Evolutionary conservation across 2,113 vertebrate genomes (phyloP).

Genomic region (Nesoenas mayeri): DNA sequence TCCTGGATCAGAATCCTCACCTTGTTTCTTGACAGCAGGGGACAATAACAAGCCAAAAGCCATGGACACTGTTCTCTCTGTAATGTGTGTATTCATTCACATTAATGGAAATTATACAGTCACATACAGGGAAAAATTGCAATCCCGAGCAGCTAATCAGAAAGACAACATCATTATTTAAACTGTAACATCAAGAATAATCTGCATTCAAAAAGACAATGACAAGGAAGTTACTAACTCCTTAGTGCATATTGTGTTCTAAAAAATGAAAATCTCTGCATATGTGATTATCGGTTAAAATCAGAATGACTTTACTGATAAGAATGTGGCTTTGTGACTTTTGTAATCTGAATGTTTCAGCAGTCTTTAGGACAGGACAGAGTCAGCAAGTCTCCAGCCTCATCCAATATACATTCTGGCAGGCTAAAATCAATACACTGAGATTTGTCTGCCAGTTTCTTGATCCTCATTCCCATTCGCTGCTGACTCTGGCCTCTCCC

Average conservation of each 20-base stretch:
- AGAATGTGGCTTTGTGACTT: background rate
- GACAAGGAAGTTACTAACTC: background rate
- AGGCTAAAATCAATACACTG: constrained; percentile 31
- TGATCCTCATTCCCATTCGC: background rate
- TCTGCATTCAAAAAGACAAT: background rate
- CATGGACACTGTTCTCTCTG: background rate
- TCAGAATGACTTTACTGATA: background rate
- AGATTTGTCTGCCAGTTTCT: constrained; percentile 41
- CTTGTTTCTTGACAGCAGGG: background rate
- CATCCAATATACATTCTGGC: constrained; percentile 35
- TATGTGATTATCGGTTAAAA: background rate
- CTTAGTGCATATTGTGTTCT: background rate
- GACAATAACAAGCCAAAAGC: background rate
- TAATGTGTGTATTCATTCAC: background rate
- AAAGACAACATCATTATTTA: background rate
- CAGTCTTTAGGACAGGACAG: background rate
- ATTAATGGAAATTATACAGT: background rate
- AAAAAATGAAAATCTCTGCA: background rate
- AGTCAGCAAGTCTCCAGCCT: constrained; percentile 39
- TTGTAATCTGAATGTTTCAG: constrained; percentile 11
- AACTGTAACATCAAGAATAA: background rate
- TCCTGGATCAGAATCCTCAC: background rate
- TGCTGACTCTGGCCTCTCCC: background rate
- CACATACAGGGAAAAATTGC: background rate
- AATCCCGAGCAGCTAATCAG: background rate